Percentiles rank a stretch among this genome's conserved stretches.
Conservation (phyloP, 2,888 invertebrate species). For the Platerodrilus igneus region DNA sequence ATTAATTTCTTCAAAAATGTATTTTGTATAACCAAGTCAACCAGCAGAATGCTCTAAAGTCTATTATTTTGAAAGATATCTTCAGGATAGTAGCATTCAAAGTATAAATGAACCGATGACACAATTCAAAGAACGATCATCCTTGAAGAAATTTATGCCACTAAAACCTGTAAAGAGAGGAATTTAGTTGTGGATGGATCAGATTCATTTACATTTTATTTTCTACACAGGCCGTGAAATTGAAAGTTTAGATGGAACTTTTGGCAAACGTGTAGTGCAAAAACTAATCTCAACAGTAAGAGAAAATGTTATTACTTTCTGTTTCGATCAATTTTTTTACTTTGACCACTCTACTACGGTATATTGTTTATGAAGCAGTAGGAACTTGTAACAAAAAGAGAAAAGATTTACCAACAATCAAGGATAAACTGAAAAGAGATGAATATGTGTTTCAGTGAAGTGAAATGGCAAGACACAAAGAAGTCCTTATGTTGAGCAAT, state of each 20-base stretch:
- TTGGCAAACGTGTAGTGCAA: too few relatives aligned
- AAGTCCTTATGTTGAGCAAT: constrained; percentile 33
- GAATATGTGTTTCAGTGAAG: constrained; percentile 6
- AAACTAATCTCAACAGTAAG: too few relatives aligned
- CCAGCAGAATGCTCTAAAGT: constrained; percentile 12
- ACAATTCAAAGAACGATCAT: constrained; percentile 14
- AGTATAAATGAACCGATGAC: constrained; percentile 16
- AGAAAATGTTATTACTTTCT: too few relatives aligned
- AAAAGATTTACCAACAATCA: too few relatives aligned
- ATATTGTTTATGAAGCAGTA: too few relatives aligned
- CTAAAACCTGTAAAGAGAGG: not conserved
- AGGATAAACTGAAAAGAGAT: too few relatives aligned
- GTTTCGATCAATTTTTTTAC: too few relatives aligned
- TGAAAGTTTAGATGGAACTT: too few relatives aligned
- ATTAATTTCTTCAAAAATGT: constrained; percentile 14
- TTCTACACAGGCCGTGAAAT: too few relatives aligned
- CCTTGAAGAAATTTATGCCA: constrained; percentile 14
- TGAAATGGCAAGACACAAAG: constrained; percentile 35
- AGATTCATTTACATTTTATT: constrained; percentile 4
- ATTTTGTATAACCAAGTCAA: constrained; percentile 11
- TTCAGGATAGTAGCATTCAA: constrained; percentile 12
- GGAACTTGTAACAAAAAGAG: too few relatives aligned
- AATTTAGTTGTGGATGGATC: too few relatives aligned
- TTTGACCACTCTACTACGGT: too few relatives aligned
- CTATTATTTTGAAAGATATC: constrained; percentile 12